Percentiles rank a stretch among this genome's conserved stretches.
phyloP scores from a whole-genome alignment of 2,113 vertebrate species.

The Pachycephala philippinensis region DNA sequence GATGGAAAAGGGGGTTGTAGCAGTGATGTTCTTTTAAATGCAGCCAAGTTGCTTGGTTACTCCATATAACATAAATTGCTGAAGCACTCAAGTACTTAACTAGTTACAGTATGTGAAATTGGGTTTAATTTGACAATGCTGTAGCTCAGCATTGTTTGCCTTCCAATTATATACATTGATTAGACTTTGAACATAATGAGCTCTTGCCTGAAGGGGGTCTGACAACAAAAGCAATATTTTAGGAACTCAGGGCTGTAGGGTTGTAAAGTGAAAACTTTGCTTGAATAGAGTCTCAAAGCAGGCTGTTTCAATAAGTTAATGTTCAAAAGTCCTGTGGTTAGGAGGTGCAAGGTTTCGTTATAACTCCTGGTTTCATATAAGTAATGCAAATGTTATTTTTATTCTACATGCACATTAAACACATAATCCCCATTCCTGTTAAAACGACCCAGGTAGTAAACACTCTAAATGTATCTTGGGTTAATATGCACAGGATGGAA shows the following conservation, averaged over 20 bases:
- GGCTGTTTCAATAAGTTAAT: background rate
- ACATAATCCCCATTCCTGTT: conserved; percentile 38
- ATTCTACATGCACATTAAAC: conserved; percentile 56
- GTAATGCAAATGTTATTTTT: conserved; percentile 59
- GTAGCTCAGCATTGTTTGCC: conserved; percentile 57
- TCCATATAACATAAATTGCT: conserved; percentile 27
- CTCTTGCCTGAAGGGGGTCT: conserved; percentile 33
- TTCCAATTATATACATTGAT: conserved; percentile 61
- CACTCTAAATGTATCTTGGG: conserved; percentile 48
- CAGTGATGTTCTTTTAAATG: conserved; percentile 9
- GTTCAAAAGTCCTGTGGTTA: conserved; percentile 6
- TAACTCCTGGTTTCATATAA: background rate
- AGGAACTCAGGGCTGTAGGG: background rate
- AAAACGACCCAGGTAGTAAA: conserved; percentile 60
- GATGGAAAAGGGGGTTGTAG: conserved; percentile 18
- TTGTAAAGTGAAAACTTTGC: background rate
- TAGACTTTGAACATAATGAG: conserved; percentile 49
- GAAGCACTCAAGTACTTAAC: conserved; percentile 42
- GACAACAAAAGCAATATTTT: conserved; percentile 47
- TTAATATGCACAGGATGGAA: conserved; percentile 62
- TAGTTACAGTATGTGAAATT: conserved; percentile 35
- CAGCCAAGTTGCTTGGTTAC: conserved; percentile 18
- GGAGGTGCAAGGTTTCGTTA: background rate
- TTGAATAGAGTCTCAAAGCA: background rate
- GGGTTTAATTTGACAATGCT: conserved; percentile 41